Evolutionary conservation across 2,888 invertebrate species (phyloP).

Genomic region (Noctua janthina): DNA sequence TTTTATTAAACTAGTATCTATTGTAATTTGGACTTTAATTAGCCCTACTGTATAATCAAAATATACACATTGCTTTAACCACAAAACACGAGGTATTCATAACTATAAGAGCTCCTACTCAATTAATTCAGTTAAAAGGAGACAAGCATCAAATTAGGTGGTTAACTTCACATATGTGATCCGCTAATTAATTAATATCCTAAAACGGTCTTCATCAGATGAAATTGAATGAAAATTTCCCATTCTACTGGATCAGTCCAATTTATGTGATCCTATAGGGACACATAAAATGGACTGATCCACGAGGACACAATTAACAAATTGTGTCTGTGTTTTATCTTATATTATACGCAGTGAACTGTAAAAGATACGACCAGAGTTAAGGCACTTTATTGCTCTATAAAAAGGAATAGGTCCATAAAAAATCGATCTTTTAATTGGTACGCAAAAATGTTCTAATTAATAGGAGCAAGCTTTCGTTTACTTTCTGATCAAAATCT

Average conservation of each 20-base stretch:
- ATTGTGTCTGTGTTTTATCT: constrained; percentile 58
- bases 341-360: constrained; percentile 47
- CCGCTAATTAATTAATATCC: background rate
- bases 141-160: background rate
- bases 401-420: constrained; percentile 60
- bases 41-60: too few species aligned
- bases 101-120: background rate
- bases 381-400: constrained; percentile 55
- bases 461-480: constrained; percentile 35
- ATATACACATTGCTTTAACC: too few species aligned
- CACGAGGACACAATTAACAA: constrained; percentile 52
- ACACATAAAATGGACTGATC: constrained; percentile 40
- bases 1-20: too few species aligned
- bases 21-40: too few species aligned
- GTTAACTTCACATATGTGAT: background rate
- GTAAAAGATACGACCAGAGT: constrained; percentile 49
- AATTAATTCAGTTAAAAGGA: background rate
- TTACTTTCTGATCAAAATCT: constrained; percentile 23
- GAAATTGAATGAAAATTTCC: constrained; percentile 12
- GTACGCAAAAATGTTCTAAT: constrained; percentile 48
- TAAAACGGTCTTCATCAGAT: constrained; percentile 2
- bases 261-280: constrained; percentile 37
- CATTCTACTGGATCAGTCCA: constrained; percentile 13
- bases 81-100: background rate
- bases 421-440: constrained; percentile 63